A percentile compares a stretch with the other conserved stretches of the same genome.
phyloP scores from a whole-genome alignment of 2,797 vertebrate genomes.

The Tragopan temminckii region DNA sequence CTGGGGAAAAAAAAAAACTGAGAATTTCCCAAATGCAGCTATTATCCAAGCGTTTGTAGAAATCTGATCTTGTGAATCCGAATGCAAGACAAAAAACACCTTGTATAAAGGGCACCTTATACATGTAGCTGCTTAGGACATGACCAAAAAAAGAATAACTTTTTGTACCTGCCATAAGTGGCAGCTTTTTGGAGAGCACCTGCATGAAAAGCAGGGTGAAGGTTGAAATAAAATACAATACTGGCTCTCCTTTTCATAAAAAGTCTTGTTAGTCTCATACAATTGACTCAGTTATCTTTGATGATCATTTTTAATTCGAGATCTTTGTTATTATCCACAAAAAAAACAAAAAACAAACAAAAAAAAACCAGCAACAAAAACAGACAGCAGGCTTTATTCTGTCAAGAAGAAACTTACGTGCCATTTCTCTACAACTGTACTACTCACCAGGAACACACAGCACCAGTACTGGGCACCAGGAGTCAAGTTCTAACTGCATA shows the following conservation, averaged over 20 bases:
- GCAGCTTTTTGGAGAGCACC: background rate
- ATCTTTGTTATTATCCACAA: background rate
- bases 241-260: background rate
- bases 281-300: background rate
- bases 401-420: background rate
- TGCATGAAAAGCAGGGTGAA: background rate
- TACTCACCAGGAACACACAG: background rate
- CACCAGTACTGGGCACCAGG: background rate
- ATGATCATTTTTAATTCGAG: background rate
- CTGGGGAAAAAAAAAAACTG: background rate
- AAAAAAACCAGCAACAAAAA: background rate
- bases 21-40: background rate
- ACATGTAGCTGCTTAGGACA: background rate
- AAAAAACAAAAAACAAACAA: too few species aligned
- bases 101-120: background rate
- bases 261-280: background rate
- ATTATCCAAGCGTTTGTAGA: background rate
- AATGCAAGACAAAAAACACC: background rate
- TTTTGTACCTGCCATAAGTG: background rate
- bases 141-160: background rate
- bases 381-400: background rate
- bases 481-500: background rate
- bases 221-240: background rate
- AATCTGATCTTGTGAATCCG: background rate
- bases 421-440: background rate